A percentile compares a stretch with the other conserved stretches of the same genome.
Evolutionary conservation across 2,797 vertebrate species (phyloP).

Genomic region (Parauchenoglanis ngamensis): DNA sequence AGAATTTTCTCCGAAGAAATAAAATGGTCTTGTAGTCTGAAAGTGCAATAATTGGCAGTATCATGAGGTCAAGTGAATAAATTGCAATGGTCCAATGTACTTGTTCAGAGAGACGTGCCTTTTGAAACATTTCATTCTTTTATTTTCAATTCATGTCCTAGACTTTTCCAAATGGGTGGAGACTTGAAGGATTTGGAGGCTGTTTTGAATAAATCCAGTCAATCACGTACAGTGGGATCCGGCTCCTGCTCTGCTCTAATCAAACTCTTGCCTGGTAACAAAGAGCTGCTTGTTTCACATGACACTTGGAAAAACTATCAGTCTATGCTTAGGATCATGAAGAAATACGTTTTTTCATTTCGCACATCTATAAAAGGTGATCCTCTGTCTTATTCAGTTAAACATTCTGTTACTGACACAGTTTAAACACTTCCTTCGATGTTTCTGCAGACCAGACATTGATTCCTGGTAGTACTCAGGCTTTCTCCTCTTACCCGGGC

Average conservation of each 20-base stretch:
- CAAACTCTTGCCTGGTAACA: conserved; percentile 85
- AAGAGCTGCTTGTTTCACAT: conserved; percentile 89
- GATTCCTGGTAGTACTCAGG: conserved; percentile 79
- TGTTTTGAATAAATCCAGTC: conserved; percentile 82
- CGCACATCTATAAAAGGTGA: conserved; percentile 74
- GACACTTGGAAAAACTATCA: conserved; percentile 92
- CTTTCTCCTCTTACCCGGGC: conserved; percentile 93
- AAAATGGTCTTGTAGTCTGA: background rate
- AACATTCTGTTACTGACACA: background rate
- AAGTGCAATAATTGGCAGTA: background rate
- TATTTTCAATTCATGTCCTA: conserved; percentile 56
- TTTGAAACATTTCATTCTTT: background rate
- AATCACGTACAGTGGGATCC: conserved; percentile 73
- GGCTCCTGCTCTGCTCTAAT: conserved; percentile 94
- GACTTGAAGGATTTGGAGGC: conserved; percentile 92
- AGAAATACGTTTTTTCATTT: conserved; percentile 89
- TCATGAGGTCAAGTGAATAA: background rate
- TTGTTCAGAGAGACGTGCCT: background rate
- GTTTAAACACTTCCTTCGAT: background rate
- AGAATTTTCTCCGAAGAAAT: background rate
- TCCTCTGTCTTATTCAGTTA: background rate
- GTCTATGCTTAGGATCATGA: conserved; percentile 90
- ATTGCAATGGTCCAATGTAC: background rate
- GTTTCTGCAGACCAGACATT: conserved; percentile 53
- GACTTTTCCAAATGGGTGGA: conserved; percentile 87